Percentiles rank a stretch among this genome's conserved stretches.
These are phyloP conservation scores for Reticulitermes lucifugus DNA, from an alignment of 2,888 invertebrate genomes.

Conservation along the genomic window DNA sequence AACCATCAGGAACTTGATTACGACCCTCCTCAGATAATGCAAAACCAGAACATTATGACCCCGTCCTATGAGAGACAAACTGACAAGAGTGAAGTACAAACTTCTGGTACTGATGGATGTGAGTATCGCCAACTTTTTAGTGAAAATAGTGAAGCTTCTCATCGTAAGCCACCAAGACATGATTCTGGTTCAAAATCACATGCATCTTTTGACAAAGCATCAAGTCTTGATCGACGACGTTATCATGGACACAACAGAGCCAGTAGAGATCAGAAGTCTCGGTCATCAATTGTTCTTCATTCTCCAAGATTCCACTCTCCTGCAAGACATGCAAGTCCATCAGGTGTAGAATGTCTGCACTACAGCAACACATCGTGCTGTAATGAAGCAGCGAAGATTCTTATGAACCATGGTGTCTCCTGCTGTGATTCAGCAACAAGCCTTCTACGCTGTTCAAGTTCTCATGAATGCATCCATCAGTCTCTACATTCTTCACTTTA, in stretches of 20 bases:
- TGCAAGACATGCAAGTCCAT: conserved; percentile 8
- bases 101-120: not conserved
- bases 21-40: not conserved
- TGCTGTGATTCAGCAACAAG: conserved; percentile 34
- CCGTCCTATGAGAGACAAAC: conserved; percentile 21
- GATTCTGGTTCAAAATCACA: conserved; percentile 28
- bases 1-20: not conserved
- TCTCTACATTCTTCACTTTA: not conserved
- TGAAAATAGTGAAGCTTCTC: conserved; percentile 10
- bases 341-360: conserved; percentile 2
- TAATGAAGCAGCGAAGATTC: not conserved
- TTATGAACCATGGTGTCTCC: not conserved
- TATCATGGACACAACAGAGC: conserved; percentile 63
- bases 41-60: not conserved
- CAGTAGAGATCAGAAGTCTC: conserved; percentile 74
- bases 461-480: conserved; percentile 26
- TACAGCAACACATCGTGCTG: conserved; percentile 15
- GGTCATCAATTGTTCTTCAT: conserved; percentile 64
- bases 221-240: conserved; percentile 70
- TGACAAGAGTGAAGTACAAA: conserved; percentile 1
- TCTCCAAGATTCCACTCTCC: conserved; percentile 49
- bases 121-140: not conserved
- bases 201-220: conserved; percentile 61
- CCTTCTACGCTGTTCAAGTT: conserved; percentile 1
- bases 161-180: conserved; percentile 35